A percentile compares a stretch with the other conserved stretches of the same genome.
These are phyloP conservation scores for Corythaeola cristata DNA, from an alignment of 2,113 vertebrate genomes.

Conservation along the genomic window DNA sequence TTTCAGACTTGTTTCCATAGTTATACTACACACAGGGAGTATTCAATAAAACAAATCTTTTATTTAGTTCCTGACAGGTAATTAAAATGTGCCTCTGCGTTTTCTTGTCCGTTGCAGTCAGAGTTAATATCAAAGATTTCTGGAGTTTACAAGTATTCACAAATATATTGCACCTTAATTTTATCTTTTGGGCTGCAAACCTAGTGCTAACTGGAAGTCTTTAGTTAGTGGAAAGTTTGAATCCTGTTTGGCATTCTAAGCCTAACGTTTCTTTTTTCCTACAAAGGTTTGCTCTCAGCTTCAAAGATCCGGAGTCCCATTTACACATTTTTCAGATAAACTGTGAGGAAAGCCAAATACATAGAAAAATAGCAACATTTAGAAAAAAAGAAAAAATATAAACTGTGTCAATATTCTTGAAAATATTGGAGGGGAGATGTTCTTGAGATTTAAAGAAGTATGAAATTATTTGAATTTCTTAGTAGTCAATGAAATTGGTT, in stretches of 20 bases:
- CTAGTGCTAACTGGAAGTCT: constrained; percentile 30
- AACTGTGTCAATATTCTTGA: neutral
- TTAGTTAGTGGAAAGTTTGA: constrained; percentile 71
- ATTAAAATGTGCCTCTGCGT: constrained; percentile 76
- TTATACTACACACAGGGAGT: constrained; percentile 75
- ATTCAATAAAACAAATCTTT: constrained; percentile 80
- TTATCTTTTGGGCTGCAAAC: constrained; percentile 64
- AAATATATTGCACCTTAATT: constrained; percentile 66
- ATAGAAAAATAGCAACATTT: constrained; percentile 26
- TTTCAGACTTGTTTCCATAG: constrained; percentile 76
- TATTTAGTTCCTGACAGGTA: constrained; percentile 83
- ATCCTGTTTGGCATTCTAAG: constrained; percentile 30
- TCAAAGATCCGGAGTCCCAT: constrained; percentile 6
- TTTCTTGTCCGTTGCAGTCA: constrained; percentile 66
- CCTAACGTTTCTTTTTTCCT: constrained; percentile 63
- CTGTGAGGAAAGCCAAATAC: constrained; percentile 21
- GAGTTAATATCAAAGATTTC: constrained; percentile 58
- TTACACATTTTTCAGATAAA: constrained; percentile 60
- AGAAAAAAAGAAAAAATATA: neutral
- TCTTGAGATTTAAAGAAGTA: neutral
- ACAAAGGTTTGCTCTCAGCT: constrained; percentile 25
- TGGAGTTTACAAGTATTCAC: constrained; percentile 63
- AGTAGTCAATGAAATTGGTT: neutral
- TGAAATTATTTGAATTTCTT: neutral
- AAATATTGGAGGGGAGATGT: neutral